Evolutionary conservation across 2,113 vertebrate genomes (phyloP).

Genomic region (Gnathonemus longibarbis): DNA sequence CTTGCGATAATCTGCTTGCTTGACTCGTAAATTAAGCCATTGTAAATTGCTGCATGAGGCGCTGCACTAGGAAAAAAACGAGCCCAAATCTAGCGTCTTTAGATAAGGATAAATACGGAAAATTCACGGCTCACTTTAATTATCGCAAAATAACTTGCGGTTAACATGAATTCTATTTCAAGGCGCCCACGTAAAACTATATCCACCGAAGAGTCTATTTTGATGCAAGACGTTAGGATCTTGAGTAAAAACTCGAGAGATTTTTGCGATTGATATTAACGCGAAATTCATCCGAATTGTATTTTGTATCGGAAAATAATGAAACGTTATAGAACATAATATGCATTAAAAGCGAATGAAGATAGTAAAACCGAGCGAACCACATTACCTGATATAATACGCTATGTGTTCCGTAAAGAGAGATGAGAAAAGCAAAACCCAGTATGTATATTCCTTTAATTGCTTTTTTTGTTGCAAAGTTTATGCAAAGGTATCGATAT

Average conservation of each 20-base stretch:
- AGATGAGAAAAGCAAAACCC: slow-evolving; percentile 12
- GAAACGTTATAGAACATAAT: background rate
- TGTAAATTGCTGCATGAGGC: background rate
- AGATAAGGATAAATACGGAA: background rate
- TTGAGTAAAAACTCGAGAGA: background rate
- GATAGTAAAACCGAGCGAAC: slow-evolving; percentile 8
- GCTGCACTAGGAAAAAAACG: background rate
- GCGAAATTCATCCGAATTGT: background rate
- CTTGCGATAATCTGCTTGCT: background rate
- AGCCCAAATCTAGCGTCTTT: background rate
- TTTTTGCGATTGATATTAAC: background rate
- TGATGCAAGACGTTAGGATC: background rate
- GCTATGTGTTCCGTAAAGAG: slow-evolving; percentile 23
- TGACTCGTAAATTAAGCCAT: background rate
- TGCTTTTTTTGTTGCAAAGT: background rate
- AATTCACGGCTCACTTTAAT: background rate
- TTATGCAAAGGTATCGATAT: slow-evolving; percentile 15
- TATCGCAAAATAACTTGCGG: background rate
- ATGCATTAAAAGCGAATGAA: slow-evolving; percentile 5
- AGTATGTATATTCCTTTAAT: slow-evolving; percentile 25
- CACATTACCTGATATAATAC: slow-evolving; percentile 26
- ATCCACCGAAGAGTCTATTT: background rate
- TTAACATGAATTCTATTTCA: background rate
- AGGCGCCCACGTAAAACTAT: background rate
- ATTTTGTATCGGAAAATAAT: background rate